phyloP scores from a whole-genome alignment of 2,113 vertebrate genomes.

The Monopterus albus region DNA sequence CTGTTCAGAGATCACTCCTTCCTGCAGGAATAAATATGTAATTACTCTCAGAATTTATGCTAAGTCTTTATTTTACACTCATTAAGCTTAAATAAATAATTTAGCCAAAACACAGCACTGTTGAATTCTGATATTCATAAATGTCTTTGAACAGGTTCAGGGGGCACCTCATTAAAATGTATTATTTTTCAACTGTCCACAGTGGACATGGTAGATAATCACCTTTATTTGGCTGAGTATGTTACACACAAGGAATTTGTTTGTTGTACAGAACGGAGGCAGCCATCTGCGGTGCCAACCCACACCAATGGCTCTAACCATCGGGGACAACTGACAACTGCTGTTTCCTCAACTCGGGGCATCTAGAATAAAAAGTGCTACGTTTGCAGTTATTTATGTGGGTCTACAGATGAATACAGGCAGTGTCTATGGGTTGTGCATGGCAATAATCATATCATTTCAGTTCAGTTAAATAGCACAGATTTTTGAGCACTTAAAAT shows the following conservation, averaged over 20 bases:
- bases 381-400: not conserved
- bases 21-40: no score
- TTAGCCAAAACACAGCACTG: constrained; percentile 31
- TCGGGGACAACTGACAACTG: constrained; percentile 8
- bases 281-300: no score
- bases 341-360: constrained; percentile 20
- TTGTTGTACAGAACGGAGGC: no score
- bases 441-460: constrained; percentile 6
- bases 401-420: not conserved
- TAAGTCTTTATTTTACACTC: no score
- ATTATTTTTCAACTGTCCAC: constrained; percentile 48
- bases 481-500: constrained; percentile 21
- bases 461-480: constrained; percentile 23
- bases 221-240: no score
- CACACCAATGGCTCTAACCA: no score
- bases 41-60: no score
- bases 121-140: constrained; percentile 31
- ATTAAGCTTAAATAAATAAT: no score
- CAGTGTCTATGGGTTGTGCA: not conserved
- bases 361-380: not conserved
- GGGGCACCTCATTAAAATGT: constrained; percentile 69
- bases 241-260: no score
- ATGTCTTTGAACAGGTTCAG: constrained; percentile 58
- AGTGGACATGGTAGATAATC: not conserved
- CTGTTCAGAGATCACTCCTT: no score